A percentile compares a stretch with the other conserved stretches of the same genome.
phyloP scores from a whole-genome alignment of 2,888 invertebrate species.

The Polydrusus tereticollis region DNA sequence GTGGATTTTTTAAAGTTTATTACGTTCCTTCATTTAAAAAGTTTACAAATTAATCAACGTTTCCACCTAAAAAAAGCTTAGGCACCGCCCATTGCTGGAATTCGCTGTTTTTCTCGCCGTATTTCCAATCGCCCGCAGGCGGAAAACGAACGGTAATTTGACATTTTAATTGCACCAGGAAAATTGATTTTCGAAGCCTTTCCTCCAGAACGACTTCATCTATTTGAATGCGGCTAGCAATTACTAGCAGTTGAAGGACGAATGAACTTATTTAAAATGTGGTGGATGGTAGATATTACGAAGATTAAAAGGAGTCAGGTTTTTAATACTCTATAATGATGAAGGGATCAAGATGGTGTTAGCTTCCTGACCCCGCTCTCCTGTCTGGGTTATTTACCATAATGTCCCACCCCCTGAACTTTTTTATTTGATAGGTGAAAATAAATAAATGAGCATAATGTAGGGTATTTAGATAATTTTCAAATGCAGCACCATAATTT shows the following conservation, averaged over 20 bases:
- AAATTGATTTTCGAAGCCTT: conserved; percentile 23
- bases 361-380: no score
- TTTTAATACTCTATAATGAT: no score
- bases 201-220: not conserved
- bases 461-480: no score
- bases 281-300: not conserved
- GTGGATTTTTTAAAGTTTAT: no score
- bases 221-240: not conserved
- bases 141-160: conserved; percentile 7
- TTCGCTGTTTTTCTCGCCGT: not conserved
- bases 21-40: no score
- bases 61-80: not conserved
- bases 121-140: not conserved
- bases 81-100: not conserved
- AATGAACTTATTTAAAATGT: not conserved
- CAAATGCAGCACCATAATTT: no score
- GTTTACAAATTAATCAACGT: no score
- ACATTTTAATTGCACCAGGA: conserved; percentile 17
- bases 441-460: no score
- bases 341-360: no score
- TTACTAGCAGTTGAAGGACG: not conserved
- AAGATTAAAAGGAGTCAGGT: not conserved
- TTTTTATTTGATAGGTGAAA: no score
- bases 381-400: no score
- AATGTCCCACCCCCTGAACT: no score